A percentile compares a stretch with the other conserved stretches of the same genome.
Evolutionary conservation across 2,797 vertebrate genomes (phyloP).

Genomic region (Gambusia yucatana): DNA sequence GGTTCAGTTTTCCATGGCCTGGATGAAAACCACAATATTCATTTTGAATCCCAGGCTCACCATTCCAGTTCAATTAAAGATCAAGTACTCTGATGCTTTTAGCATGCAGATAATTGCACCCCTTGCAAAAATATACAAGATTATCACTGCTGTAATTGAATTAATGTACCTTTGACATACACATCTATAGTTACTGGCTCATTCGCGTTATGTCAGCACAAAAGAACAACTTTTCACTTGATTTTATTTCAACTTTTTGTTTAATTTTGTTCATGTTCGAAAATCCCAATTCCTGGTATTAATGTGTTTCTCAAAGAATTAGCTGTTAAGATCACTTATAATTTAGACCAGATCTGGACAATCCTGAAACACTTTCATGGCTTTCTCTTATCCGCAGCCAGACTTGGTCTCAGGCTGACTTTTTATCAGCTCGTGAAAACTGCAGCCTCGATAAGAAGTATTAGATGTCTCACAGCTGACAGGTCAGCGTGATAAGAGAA

Average conservation of each 20-base stretch:
- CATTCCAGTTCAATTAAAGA: background rate
- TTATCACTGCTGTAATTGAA: background rate
- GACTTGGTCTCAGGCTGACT: slow-evolving; percentile 49
- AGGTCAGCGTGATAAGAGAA: slow-evolving; percentile 62
- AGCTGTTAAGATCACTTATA: slow-evolving; percentile 14
- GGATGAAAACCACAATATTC: background rate
- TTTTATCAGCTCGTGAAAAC: slow-evolving; percentile 72
- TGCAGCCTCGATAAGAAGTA: slow-evolving; percentile 67
- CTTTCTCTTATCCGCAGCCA: slow-evolving; percentile 60
- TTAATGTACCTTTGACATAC: background rate
- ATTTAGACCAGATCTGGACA: slow-evolving; percentile 32
- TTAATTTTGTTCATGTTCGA: slow-evolving; percentile 10
- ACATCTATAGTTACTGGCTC: background rate
- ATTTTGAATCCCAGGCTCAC: too few species aligned
- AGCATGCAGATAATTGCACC: background rate
- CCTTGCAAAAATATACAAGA: background rate
- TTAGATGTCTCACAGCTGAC: slow-evolving; percentile 69
- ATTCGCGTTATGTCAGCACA: background rate
- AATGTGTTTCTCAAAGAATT: slow-evolving; percentile 32
- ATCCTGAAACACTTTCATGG: slow-evolving; percentile 44
- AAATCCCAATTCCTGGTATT: slow-evolving; percentile 37
- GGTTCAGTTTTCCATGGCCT: background rate
- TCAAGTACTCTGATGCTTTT: background rate
- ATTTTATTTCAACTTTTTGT: slow-evolving; percentile 1
- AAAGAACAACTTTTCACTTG: background rate